phyloP scores from a whole-genome alignment of 2,888 invertebrate genomes.

The Mayetiola destructor region DNA sequence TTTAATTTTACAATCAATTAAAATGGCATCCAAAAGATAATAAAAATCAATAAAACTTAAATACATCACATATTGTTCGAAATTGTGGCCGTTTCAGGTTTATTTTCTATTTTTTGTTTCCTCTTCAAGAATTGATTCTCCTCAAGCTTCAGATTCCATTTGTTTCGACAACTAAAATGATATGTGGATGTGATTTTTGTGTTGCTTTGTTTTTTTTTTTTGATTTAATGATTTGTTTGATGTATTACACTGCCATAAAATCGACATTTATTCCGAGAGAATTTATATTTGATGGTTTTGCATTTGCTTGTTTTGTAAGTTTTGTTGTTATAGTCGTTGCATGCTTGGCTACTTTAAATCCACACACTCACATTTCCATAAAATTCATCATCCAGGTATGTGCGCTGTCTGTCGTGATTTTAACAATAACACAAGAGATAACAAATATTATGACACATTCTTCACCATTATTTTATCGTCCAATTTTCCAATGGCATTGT shows the following conservation, averaged over 20 bases:
- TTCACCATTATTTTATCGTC: slow-evolving; percentile 5
- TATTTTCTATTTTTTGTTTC: too few species aligned
- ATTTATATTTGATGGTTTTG: neutral
- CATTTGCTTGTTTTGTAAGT: neutral
- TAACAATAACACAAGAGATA: neutral
- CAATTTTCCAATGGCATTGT: neutral
- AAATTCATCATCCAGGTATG: neutral
- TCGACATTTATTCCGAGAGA: neutral
- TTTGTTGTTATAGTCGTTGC: neutral
- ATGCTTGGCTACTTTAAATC: neutral
- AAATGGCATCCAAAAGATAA: slow-evolving; percentile 11
- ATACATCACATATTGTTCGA: neutral
- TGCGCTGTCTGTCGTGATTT: neutral
- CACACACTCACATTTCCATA: neutral
- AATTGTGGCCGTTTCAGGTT: too few species aligned
- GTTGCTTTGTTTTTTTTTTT: slow-evolving; percentile 1
- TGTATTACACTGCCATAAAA: slow-evolving; percentile 9
- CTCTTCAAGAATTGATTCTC: too few species aligned
- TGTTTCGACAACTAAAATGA: too few species aligned
- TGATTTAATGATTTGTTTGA: slow-evolving; percentile 13
- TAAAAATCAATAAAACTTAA: slow-evolving; percentile 7
- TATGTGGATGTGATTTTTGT: too few species aligned
- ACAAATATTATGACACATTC: slow-evolving; percentile 10
- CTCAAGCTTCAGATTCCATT: too few species aligned
- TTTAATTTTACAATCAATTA: slow-evolving; percentile 9